These are phyloP conservation scores for Muschampia plurimacula DNA, from an alignment of 2,888 invertebrate species.

Conservation along the genomic window DNA sequence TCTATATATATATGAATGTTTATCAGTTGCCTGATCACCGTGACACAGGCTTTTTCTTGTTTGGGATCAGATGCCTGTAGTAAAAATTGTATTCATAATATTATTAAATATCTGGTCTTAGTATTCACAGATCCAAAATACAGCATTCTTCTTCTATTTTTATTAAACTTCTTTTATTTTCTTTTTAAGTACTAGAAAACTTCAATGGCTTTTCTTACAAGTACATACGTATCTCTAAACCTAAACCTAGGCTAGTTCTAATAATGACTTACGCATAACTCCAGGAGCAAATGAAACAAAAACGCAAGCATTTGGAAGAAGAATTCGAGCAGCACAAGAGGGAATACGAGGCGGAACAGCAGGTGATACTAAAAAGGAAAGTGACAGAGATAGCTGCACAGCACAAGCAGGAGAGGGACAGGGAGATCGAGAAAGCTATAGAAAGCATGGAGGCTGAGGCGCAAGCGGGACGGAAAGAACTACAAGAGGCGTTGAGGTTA, in stretches of 20 bases:
- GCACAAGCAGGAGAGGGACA: slow-evolving; percentile 90
- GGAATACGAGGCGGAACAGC: slow-evolving; percentile 87
- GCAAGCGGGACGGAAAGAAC: slow-evolving; percentile 83
- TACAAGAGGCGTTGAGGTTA: slow-evolving; percentile 86
- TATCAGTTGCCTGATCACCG: background rate
- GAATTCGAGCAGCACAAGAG: slow-evolving; percentile 88
- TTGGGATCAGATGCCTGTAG: too few relatives aligned
- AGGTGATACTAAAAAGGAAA: slow-evolving; percentile 86
- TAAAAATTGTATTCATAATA: too few relatives aligned
- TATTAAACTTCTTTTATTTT: too few relatives aligned
- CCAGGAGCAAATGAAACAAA: slow-evolving; percentile 77
- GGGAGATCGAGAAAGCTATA: slow-evolving; percentile 91
- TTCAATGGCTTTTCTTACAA: background rate
- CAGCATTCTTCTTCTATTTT: too few relatives aligned
- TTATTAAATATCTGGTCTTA: too few relatives aligned
- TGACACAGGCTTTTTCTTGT: too few relatives aligned
- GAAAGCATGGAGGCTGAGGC: slow-evolving; percentile 89
- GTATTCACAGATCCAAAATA: too few relatives aligned
- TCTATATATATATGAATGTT: background rate
- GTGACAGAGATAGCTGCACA: slow-evolving; percentile 89
- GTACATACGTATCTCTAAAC: too few relatives aligned
- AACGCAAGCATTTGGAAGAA: slow-evolving; percentile 86
- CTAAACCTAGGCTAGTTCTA: too few relatives aligned
- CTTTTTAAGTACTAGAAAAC: background rate
- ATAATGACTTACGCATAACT: background rate